Evolutionary conservation across 2,113 vertebrate genomes (phyloP).

Genomic region (Acrocephalus arundinaceus): DNA sequence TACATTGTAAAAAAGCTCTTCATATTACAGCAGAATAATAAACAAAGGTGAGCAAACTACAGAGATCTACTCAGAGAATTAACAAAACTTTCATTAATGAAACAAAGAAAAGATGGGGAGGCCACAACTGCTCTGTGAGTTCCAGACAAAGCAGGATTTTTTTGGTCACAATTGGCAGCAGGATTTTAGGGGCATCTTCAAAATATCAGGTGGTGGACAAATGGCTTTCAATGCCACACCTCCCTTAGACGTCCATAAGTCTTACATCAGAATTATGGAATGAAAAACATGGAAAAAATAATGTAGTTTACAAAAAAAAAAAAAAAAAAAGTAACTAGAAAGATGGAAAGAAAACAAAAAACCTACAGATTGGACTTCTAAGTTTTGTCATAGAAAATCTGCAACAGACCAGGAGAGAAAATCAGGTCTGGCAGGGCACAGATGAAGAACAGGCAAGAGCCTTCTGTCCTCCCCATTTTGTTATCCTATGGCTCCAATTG

Average conservation of each 20-base stretch:
- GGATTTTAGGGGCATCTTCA: neutral
- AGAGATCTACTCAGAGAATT: neutral
- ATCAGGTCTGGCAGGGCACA: neutral
- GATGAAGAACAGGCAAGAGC: neutral
- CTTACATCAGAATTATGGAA: neutral
- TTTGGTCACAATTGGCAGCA: neutral
- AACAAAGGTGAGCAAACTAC: neutral
- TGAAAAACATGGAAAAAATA: neutral
- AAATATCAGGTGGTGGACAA: neutral
- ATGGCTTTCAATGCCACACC: neutral
- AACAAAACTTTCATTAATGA: neutral
- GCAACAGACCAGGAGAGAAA: neutral
- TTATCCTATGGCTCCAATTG: neutral
- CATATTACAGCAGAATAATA: neutral
- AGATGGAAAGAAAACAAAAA: neutral
- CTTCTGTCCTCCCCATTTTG: neutral
- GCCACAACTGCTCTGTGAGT: neutral
- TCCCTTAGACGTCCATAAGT: neutral
- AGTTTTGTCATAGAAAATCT: neutral
- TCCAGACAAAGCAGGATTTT: neutral
- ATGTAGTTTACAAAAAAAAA: neutral
- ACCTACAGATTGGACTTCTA: neutral
- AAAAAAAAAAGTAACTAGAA: neutral
- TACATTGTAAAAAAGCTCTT: neutral
- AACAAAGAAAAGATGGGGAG: neutral